Evolutionary conservation across 2,113 vertebrate species (phyloP).

Genomic region (Perca schrenkii): DNA sequence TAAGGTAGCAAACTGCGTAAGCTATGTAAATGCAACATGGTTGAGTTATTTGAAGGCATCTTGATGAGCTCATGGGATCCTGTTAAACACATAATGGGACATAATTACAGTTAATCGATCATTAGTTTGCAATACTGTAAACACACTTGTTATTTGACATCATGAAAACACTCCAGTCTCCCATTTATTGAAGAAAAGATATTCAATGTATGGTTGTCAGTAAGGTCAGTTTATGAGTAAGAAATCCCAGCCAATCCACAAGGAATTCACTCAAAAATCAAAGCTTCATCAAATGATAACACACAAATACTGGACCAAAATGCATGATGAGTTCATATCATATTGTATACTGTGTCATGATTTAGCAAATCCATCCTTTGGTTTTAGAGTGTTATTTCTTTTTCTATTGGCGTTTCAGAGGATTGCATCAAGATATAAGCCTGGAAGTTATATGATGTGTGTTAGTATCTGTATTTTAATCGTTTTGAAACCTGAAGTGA

Average conservation of each 20-base stretch:
- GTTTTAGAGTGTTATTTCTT: conserved; percentile 11
- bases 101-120: not conserved
- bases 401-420: not conserved
- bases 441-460: not conserved
- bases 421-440: not conserved
- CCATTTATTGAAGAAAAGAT: not conserved
- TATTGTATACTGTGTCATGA: not conserved
- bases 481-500: not conserved
- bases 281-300: conserved; percentile 22
- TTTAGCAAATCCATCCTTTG: conserved; percentile 7
- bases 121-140: conserved; percentile 35
- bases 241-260: not conserved
- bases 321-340: not conserved
- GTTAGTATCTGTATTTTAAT: not conserved
- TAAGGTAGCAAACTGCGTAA: not conserved
- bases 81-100: not conserved
- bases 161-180: conserved; percentile 49
- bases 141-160: conserved; percentile 8
- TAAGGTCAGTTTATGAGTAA: conserved; percentile 10
- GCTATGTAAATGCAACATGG: not conserved
- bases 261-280: conserved; percentile 5
- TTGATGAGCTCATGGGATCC: not conserved
- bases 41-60: not conserved
- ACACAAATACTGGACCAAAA: conserved; percentile 43
- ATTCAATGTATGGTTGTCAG: not conserved